Conservation (phyloP, 2,888 invertebrate genomes). For the Andricus quercusramuli region DNA sequence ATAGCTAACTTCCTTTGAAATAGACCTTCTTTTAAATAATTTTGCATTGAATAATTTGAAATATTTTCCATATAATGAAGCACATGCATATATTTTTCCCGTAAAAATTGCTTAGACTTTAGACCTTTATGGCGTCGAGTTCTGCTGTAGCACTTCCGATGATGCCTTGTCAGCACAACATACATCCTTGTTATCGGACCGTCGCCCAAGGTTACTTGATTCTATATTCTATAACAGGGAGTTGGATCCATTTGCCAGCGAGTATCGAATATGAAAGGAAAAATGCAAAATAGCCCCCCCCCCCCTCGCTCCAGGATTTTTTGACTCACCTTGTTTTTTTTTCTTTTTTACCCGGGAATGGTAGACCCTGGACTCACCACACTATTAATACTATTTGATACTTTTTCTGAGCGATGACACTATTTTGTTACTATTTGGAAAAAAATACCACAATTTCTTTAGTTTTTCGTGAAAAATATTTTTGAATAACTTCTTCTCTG, state of each 20-base stretch:
- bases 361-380: too few species aligned
- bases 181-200: constrained; percentile 73
- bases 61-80: constrained; percentile 41
- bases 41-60: background rate
- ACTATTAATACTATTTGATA: too few species aligned
- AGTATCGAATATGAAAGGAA: constrained; percentile 42
- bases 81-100: background rate
- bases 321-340: too few species aligned
- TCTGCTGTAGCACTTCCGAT: constrained; percentile 55
- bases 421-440: too few species aligned
- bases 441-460: too few species aligned
- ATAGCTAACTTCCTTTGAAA: background rate
- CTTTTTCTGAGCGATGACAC: too few species aligned
- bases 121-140: constrained; percentile 51
- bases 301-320: too few species aligned
- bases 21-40: background rate
- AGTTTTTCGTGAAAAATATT: too few species aligned
- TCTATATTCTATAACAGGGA: constrained; percentile 38
- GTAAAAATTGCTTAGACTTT: constrained; percentile 14
- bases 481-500: too few species aligned
- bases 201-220: constrained; percentile 65
- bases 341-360: too few species aligned
- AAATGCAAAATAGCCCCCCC: too few species aligned
- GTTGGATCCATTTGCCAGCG: constrained; percentile 44
- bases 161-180: constrained; percentile 70